A percentile compares a stretch with the other conserved stretches of the same genome.
Conservation (phyloP, 2,113 vertebrate species). For the Holacanthus passer region DNA sequence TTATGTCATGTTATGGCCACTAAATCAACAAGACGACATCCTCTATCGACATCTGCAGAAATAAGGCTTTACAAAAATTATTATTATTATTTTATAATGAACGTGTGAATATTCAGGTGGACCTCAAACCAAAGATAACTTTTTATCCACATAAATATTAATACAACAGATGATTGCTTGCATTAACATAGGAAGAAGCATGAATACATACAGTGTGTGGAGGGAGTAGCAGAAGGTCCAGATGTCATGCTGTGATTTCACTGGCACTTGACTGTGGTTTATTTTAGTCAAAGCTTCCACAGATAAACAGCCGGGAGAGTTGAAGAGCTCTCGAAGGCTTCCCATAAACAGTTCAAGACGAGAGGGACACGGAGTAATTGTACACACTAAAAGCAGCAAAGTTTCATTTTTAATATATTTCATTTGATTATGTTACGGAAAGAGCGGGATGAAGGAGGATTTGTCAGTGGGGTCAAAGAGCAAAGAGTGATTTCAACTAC, state of each 20-base stretch:
- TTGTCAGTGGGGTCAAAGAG: neutral
- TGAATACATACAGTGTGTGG: too few relatives aligned
- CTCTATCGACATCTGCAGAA: neutral
- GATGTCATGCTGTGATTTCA: constrained; percentile 1
- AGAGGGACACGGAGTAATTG: neutral
- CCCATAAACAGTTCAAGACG: constrained; percentile 44
- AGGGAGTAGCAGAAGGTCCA: neutral
- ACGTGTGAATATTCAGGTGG: neutral
- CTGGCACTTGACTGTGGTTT: constrained; percentile 42
- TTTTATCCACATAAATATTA: neutral
- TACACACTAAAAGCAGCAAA: neutral
- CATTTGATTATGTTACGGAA: neutral
- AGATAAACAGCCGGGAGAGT: constrained; percentile 45
- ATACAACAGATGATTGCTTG: neutral
- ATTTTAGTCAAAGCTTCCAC: constrained; percentile 45
- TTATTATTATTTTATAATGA: neutral
- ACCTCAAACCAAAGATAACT: neutral
- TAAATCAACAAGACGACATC: neutral
- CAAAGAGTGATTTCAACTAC: neutral
- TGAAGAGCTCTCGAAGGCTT: constrained; percentile 46
- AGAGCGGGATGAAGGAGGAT: neutral
- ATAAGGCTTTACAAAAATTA: neutral
- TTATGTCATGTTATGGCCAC: too few relatives aligned
- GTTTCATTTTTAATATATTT: neutral
- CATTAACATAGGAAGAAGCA: neutral